Conservation (phyloP, 2,113 vertebrate species). For the Tachuris rubrigastra region DNA sequence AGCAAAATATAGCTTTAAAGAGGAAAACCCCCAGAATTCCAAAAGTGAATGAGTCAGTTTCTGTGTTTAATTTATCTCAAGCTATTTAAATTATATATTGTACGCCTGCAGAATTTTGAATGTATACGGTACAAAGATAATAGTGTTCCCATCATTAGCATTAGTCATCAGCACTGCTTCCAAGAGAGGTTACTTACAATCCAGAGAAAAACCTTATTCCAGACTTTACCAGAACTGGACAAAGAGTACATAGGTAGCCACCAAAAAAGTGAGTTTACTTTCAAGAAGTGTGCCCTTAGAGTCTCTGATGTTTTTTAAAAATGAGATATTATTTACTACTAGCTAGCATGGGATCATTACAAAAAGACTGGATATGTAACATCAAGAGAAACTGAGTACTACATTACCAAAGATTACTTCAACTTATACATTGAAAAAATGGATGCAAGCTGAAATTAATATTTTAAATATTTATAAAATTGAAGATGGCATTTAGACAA, state of each 20-base stretch:
- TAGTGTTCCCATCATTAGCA: neutral
- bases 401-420: neutral
- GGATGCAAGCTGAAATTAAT: neutral
- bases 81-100: neutral
- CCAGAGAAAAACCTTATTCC: neutral
- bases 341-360: neutral
- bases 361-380: neutral
- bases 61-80: neutral
- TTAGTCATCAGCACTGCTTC: neutral
- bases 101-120: neutral
- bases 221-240: neutral
- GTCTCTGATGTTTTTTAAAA: neutral
- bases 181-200: neutral
- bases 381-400: neutral
- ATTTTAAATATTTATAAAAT: neutral
- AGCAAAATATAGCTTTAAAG: neutral
- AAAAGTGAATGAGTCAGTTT: neutral
- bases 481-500: neutral
- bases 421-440: neutral
- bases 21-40: fast-evolving
- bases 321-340: neutral
- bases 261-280: neutral
- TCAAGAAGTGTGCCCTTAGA: neutral
- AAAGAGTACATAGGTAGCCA: neutral
- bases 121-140: neutral